Evolutionary conservation across 1,140 invertebrate genomes (phyloP), one percentile per base, ranked within the genome.

Genomic region (Colletes gigas): DNA sequence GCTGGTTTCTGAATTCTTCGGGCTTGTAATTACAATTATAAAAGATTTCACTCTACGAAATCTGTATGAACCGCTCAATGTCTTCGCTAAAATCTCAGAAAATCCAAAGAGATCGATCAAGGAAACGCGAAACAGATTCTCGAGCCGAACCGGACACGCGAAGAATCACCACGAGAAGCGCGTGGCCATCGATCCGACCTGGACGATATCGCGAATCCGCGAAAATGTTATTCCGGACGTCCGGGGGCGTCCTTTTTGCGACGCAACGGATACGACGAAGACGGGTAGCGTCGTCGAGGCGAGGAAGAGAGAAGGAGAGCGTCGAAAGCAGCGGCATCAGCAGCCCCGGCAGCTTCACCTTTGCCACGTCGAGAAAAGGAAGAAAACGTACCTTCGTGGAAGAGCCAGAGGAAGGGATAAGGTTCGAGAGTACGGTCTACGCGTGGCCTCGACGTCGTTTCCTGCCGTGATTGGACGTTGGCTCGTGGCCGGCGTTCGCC

Each of bases 401-500:
- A 15, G 47, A 57, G 41, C 39, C 60, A 78, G n/a, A 21, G 12
- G 55, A 55, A 59, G 71, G 52, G 21, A 55, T 72, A 50, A 41
- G 57, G 30, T 72, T 68, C 68, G 57, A 62, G 60, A 81, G 78
- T 73, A 82, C 47, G 79, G 88, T 89, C 83, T 88, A 90, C 93
- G 92, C 93, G 93, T 93, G 92, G 93, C 92, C 90, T 89, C 87
- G 74, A 47, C 77, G 83, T 90, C 88, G 89, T 88, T 92, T 93
- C 89, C 90, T 90, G 90, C 84, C 89, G 91, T 93, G 93, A 93
- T 93, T 93, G 93, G 93, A 93, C 89, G 90, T 83, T 90, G 93
- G 92, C 93, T 93, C 92, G 92, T 93, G 92, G 92, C 92, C 89
- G 92, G 92, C 92, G 92, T 89, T 93, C 92, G 92, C 92, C 92